phyloP scores from a whole-genome alignment of 2,888 invertebrate genomes.

The Mallateleia sp. region DNA sequence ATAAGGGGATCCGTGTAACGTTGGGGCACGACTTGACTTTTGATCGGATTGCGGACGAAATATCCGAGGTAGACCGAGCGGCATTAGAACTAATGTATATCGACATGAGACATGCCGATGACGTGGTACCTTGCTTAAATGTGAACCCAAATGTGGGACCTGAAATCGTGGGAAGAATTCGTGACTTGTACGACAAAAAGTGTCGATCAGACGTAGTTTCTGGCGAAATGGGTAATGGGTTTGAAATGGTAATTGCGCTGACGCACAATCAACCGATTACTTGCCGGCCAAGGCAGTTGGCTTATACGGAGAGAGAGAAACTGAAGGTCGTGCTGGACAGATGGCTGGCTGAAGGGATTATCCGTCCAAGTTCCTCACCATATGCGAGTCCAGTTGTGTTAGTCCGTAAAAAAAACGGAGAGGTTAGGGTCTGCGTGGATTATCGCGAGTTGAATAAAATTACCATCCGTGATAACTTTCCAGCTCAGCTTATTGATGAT shows the following conservation, averaged over 20 bases:
- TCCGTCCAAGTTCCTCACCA: too few relatives aligned
- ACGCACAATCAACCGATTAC: not conserved
- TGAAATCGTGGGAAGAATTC: not conserved
- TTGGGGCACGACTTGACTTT: not conserved
- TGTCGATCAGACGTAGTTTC: not conserved
- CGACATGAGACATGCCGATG: not conserved
- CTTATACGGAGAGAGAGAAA: not conserved
- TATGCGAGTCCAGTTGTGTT: too few relatives aligned
- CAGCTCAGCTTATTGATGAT: too few relatives aligned
- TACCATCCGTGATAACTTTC: too few relatives aligned
- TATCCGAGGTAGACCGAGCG: not conserved
- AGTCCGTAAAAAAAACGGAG: too few relatives aligned
- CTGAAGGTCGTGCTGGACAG: not conserved
- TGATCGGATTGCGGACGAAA: not conserved
- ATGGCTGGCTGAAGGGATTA: not conserved
- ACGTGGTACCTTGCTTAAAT: not conserved
- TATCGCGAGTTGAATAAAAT: too few relatives aligned
- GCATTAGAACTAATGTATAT: not conserved
- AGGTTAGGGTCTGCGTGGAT: too few relatives aligned
- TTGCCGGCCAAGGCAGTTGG: not conserved
- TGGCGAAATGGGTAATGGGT: not conserved
- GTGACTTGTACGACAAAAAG: not conserved
- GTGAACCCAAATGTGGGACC: not conserved
- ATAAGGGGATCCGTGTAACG: not conserved
- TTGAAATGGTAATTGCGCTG: not conserved